A percentile compares a stretch with the other conserved stretches of the same genome.
Conservation (phyloP, 2,888 invertebrate genomes). For the Xiphydria camelus region DNA sequence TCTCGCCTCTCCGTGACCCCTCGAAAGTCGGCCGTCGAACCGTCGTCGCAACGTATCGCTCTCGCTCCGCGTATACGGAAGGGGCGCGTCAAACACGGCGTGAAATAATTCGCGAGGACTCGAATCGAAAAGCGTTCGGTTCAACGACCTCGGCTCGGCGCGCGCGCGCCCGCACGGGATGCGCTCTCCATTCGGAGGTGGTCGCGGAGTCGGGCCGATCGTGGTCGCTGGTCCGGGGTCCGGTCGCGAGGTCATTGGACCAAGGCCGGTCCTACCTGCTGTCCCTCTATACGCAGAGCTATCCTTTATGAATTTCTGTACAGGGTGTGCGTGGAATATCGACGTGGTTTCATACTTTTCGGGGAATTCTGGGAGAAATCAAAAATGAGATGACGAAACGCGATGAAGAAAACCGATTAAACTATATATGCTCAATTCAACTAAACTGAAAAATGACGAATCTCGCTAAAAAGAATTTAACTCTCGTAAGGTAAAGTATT, state of each 20-base stretch:
- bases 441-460: no score
- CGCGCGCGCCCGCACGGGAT: conserved; percentile 13
- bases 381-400: no score
- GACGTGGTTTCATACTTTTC: no score
- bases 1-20: no score
- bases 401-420: no score
- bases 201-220: conserved; percentile 10
- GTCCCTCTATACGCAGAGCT: conserved; percentile 17
- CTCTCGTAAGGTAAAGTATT: no score
- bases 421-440: no score
- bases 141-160: conserved; percentile 21
- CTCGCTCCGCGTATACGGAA: no score
- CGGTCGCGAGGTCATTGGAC: conserved; percentile 46
- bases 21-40: no score
- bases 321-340: not conserved
- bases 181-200: conserved; percentile 13
- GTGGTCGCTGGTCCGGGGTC: conserved; percentile 17
- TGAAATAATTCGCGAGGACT: conserved; percentile 17
- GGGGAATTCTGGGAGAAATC: no score
- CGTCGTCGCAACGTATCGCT: no score
- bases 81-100: not conserved
- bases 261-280: conserved; percentile 47
- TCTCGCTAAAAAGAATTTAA: no score
- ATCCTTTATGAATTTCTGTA: not conserved
- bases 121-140: conserved; percentile 22